Base-by-base conservation (phyloP, 2,888 invertebrate genomes). In the Urechis unicinctus region DNA sequence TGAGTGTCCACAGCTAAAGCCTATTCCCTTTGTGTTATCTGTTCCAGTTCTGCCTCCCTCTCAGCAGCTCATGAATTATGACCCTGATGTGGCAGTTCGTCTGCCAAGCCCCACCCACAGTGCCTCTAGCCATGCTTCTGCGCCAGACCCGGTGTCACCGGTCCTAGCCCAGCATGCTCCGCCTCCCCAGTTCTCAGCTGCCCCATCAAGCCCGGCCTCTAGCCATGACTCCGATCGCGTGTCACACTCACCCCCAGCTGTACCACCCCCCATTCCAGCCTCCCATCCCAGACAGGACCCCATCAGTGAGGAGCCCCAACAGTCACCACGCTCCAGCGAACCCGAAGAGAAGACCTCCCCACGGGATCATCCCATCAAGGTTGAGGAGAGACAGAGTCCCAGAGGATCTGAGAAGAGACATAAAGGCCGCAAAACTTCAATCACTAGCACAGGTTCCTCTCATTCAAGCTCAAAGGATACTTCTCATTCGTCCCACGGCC, bases 21-120 rank as follows among this genome's bases (percentile, higher is more conserved):
- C n/a, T n/a, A n/a, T n/a, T n/a, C n/a, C n/a, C n/a, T n/a, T n/a
- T n/a, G n/a, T n/a, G n/a, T n/a, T n/a, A 36, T 36, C 9, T 36
- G 22, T 36, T 49, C 13, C 58, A 60, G 60, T 36, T 24, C 43
- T 60, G 22, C 52, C 55, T 4, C 60, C 60, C 4, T 52, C 58
- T 13, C 53, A 58, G 44, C 60, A 60, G 43, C 48, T 60, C 25
- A 50, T 36, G 17, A 48, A 55, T 26, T 60, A 55, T 30, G 48
- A 52, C 25, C 55, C 55, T 4, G 53, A 53, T 44, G 1, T 42
- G 42, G 44, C 31, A 30, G 21, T 30, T 26, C 9, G n/a, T 21
- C 45, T 21, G 24, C 46, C 5, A 3, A 17, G 13, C 22, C 53
- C 30, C 5, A 6, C 26, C 13, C 28, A 28, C 31, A 43, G 43